Evolutionary conservation across 2,113 vertebrate genomes (phyloP).

Genomic region (Larimichthys polyactis): DNA sequence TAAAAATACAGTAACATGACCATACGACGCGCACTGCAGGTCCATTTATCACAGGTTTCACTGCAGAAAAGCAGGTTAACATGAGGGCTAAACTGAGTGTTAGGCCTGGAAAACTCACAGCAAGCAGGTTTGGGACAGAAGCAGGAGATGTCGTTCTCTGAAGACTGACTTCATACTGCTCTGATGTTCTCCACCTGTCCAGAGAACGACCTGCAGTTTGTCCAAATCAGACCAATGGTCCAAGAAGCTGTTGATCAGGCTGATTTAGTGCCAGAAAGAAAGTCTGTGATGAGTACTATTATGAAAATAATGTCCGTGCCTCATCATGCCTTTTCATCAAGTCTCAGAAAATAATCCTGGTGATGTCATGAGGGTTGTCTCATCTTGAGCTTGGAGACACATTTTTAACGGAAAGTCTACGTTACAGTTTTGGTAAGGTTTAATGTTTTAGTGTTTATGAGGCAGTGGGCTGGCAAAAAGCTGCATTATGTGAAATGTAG

Average conservation of each 20-base stretch:
- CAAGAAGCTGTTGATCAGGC: no score
- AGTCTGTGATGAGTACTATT: no score
- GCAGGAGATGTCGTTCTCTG: not conserved
- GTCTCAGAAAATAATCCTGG: no score
- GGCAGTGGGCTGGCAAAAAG: no score
- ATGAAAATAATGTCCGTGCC: no score
- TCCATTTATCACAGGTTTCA: conserved; percentile 25
- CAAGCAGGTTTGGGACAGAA: not conserved
- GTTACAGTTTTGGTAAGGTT: no score
- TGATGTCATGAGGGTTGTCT: no score
- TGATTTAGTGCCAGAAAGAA: not conserved
- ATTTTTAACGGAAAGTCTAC: no score
- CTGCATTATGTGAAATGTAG: no score
- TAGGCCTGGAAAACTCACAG: not conserved
- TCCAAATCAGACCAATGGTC: not conserved
- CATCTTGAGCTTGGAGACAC: no score
- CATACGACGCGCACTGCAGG: not conserved
- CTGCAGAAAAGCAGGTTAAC: conserved; percentile 14
- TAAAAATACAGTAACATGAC: conserved; percentile 13
- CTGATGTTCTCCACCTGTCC: not conserved
- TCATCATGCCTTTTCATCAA: no score
- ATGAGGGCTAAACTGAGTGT: conserved; percentile 18
- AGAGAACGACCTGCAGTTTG: not conserved
- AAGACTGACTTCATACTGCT: not conserved
- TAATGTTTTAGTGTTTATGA: no score